Base-by-base conservation (phyloP, 53 echinoderm and acorn worm species). In the Apostichopus leukothele region DNA sequence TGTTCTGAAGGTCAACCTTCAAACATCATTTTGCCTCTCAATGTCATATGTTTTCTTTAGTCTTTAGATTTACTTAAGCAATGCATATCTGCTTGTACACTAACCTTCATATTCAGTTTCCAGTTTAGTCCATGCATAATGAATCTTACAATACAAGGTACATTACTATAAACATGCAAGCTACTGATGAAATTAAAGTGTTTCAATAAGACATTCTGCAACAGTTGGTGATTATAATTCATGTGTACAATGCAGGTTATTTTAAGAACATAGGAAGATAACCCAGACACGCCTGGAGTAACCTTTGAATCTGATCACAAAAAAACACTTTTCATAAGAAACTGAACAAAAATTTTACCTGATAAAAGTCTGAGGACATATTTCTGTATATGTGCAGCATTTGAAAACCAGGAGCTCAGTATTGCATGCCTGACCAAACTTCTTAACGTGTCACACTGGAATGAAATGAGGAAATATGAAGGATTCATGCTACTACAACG, bases 311-410 rank as follows among this genome's bases (percentile, higher is more conserved):
- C 39, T 39, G 39, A 39, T 39, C 39, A 39, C 39, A 0, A 39
- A 39, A 39, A 39, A 39, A 39, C 3, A 39, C 39, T 39, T 39
- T 39, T 39, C 39, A 71, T 71, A 71, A 71, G 20, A 71, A 71
- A 19, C 13, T 71, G 71, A 71, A 18, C 21, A 18, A 71, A 16
- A 18, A 5, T 4, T 61, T 86, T 86, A 86, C 86, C 13, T 67
- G 86, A 86, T 86, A 86, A 86, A 68, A 86, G 86, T 63, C 71
- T 60, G 18, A 86, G 71, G 57, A 86, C 86, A 67, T 26, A 61
- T 50, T 51, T 86, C 27, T 86, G 86, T 67, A 86, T 68, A 67
- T 86, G 67, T 50, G 67, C 71, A 68, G 67, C 71, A 67, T 66
- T 66, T 5, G 71, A 86, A 16, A 86, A 27, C 86, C 86, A 86